These are phyloP conservation scores for Sarcophaga caerulescens DNA, from an alignment of 2,888 invertebrate species.

Conservation along the genomic window DNA sequence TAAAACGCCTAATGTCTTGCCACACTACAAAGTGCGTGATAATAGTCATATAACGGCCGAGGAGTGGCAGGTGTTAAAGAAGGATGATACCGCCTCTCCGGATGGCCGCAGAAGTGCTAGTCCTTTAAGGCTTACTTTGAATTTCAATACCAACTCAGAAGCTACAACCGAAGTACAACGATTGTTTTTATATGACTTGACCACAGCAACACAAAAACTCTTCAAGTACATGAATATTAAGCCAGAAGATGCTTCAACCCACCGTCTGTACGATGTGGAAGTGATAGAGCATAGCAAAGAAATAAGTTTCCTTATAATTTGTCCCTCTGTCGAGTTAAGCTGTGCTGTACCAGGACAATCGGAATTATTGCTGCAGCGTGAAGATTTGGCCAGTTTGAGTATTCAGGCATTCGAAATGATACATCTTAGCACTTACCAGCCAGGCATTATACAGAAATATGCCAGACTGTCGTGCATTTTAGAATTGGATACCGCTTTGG, in stretches of 20 bases:
- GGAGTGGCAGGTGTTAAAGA: conserved; percentile 96
- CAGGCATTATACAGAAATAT: conserved; percentile 93
- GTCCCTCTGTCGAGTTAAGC: conserved; percentile 95
- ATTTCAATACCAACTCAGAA: conserved; percentile 81
- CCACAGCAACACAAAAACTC: conserved; percentile 87
- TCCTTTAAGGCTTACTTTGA: conserved; percentile 73
- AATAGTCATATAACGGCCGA: conserved; percentile 98
- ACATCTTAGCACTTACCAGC: conserved; percentile 96
- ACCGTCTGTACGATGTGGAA: conserved; percentile 95
- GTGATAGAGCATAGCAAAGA: conserved; percentile 95
- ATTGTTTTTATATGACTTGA: conserved; percentile 89
- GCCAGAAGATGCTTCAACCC: conserved; percentile 86
- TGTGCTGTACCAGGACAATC: conserved; percentile 94
- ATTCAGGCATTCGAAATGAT: conserved; percentile 97
- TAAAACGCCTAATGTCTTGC: conserved; percentile 96
- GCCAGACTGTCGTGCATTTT: conserved; percentile 95
- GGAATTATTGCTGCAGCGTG: conserved; percentile 91
- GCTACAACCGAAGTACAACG: conserved; percentile 89
- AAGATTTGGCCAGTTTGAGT: conserved; percentile 93
- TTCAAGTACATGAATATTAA: conserved; percentile 91
- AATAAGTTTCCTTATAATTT: conserved; percentile 94
- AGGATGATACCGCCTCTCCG: conserved; percentile 79
- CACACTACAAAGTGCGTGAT: conserved; percentile 95
- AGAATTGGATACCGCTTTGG: conserved; percentile 94
- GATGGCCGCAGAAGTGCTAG: conserved; percentile 66